Evolutionary conservation across 2,888 invertebrate species (phyloP), one percentile per base, ranked within the genome.

Genomic region (Baronia brevicornis): DNA sequence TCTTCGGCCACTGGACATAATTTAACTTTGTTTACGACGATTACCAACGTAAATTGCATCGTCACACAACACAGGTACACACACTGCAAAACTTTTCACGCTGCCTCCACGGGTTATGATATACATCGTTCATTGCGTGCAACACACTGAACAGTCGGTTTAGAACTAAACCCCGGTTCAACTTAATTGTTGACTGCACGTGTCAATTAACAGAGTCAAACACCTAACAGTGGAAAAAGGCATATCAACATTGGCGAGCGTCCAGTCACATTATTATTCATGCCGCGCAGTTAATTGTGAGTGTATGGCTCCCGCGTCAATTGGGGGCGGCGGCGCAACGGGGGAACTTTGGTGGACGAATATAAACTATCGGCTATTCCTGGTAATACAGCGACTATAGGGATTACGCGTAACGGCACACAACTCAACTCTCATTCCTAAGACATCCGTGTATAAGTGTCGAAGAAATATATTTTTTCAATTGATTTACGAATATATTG

Each of bases 31-130:
- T 78, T 82, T 54, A 82, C 78, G 44, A 84, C 77, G 46, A 84
- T 82, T 40, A 84, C 82, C 56, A 84, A 60, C 44, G 82, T 82
- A 65, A 74, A 84, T 73, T 84, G 82, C 84, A 84, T 82, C 54
- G 63, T 74, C 49, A 48, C 57, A 66, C 60, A 51, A 44, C 59
- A 68, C 60, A 44, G 50, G 41, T 58, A 61, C 64, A 52, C 41
- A 41, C 60, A 61, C 59, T 46, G 53, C 53, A 57, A 61, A 69
- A 52, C 61, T 66, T 61, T 54, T 71, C 74, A 77, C 73, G 70
- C 67, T 54, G 54, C 62, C 54, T 46, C 38, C 47, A 64, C 51
- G 57, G 54, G 59, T 68, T 63, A 60, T 59, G 56, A 66, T 68
- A 73, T 65, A 64, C 78, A 79, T 82, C 62, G 66, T 73, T 60